Percentiles rank a stretch among this genome's conserved stretches.
These are phyloP conservation scores for Notechis scutatus DNA, from an alignment of 2,113 vertebrate genomes.

Conservation along the genomic window DNA sequence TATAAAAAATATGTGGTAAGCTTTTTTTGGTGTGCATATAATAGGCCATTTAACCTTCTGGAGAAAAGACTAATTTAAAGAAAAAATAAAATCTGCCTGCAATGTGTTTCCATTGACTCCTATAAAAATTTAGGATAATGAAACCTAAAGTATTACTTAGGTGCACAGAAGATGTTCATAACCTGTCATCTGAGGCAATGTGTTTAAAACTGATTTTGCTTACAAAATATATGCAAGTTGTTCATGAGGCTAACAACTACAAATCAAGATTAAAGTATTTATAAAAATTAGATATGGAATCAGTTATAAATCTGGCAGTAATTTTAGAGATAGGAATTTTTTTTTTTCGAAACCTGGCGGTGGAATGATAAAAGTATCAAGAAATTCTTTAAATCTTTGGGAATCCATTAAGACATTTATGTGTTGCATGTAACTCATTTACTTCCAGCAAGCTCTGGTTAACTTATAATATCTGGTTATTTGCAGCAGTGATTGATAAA, in stretches of 20 bases:
- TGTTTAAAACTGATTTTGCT: conserved; percentile 40
- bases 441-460: conserved; percentile 32
- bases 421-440: conserved; percentile 40
- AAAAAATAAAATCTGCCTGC: conserved; percentile 50
- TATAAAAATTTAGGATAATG: conserved; percentile 46
- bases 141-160: conserved; percentile 49
- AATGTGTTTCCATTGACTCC: conserved; percentile 56
- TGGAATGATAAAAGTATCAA: conserved; percentile 69
- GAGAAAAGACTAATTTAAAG: conserved; percentile 52
- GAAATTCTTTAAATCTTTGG: conserved; percentile 46
- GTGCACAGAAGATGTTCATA: conserved; percentile 57
- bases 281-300: conserved; percentile 66
- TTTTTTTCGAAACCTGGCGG: conserved; percentile 53
- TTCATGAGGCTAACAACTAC: conserved; percentile 47
- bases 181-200: conserved; percentile 56
- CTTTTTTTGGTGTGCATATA: conserved; percentile 60
- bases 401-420: conserved; percentile 41
- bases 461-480: conserved; percentile 30
- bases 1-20: conserved; percentile 27
- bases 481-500: conserved; percentile 42
- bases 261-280: conserved; percentile 61
- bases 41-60: conserved; percentile 39
- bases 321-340: conserved; percentile 54
- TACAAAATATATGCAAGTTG: conserved; percentile 40
- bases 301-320: conserved; percentile 75